phyloP scores from a whole-genome alignment of 2,797 vertebrate genomes.

The Phataginus tricuspis region DNA sequence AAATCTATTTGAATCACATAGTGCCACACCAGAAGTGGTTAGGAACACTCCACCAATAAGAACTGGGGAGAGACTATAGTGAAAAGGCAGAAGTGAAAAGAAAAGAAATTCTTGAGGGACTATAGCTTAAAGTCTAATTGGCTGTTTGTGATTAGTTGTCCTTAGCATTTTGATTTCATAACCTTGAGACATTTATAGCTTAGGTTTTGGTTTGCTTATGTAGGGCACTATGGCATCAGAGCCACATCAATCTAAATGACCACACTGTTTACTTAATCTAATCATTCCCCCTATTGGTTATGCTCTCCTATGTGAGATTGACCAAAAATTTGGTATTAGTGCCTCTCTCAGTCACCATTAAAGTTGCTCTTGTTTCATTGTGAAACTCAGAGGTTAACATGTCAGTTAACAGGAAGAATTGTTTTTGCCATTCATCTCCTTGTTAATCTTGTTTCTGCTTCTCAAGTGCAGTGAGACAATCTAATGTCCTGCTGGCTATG shows the following conservation, averaged over 20 bases:
- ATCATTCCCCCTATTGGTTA: neutral
- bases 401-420: neutral
- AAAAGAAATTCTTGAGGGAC: neutral
- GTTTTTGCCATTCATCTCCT: neutral
- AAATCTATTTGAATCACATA: neutral
- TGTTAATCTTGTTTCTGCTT: neutral
- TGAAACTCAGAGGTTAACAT: neutral
- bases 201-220: neutral
- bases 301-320: neutral
- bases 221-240: neutral
- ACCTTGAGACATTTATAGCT: neutral
- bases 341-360: neutral
- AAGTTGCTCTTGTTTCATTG: neutral
- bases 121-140: neutral
- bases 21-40: neutral
- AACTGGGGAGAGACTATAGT: neutral
- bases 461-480: neutral
- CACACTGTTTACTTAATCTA: neutral
- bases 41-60: neutral
- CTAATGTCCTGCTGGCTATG: neutral
- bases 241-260: neutral
- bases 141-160: neutral
- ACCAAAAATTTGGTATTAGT: neutral
- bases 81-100: neutral
- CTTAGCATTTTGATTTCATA: neutral